A percentile compares a stretch with the other conserved stretches of the same genome.
Conservation (phyloP, 2,888 invertebrate genomes). For the Gastracanthus pulcherrimus region DNA sequence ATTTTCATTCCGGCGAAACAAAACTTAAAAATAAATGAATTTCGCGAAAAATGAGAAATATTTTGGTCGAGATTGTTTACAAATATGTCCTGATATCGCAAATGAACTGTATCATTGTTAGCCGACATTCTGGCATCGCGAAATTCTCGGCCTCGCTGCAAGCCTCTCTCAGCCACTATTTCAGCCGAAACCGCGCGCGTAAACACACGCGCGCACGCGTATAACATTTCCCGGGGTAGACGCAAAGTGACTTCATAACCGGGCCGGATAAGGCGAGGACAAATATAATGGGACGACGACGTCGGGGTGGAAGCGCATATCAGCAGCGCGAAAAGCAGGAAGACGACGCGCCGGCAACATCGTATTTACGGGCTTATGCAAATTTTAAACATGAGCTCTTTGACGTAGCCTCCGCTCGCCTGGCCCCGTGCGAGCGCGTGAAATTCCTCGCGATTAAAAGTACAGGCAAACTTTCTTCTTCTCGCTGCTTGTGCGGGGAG, state of each 20-base stretch:
- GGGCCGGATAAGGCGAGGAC: constrained; percentile 44
- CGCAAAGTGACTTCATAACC: constrained; percentile 51
- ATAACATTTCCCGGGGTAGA: neutral
- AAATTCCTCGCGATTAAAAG: constrained; percentile 48
- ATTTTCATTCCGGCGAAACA: too few relatives aligned
- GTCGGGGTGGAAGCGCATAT: neutral
- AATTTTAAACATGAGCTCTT: constrained; percentile 61
- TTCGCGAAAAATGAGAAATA: too few relatives aligned
- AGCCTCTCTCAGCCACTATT: neutral
- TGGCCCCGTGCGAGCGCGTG: constrained; percentile 5
- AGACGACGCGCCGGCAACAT: constrained; percentile 1
- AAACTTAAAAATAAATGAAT: too few relatives aligned
- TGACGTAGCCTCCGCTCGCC: too few relatives aligned
- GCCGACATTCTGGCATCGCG: too few relatives aligned
- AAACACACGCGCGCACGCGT: constrained; percentile 4
- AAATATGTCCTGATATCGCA: too few relatives aligned
- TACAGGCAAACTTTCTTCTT: constrained; percentile 14
- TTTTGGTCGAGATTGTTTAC: too few relatives aligned
- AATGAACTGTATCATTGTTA: too few relatives aligned
- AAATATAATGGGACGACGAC: constrained; percentile 35
- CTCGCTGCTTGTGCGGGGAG: too few relatives aligned
- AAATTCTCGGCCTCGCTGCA: neutral
- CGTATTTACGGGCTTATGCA: constrained; percentile 58
- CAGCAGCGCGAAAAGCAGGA: neutral
- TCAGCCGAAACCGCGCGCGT: constrained; percentile 1